Evolutionary conservation across 1,140 invertebrate genomes (phyloP).

Genomic region (Eupristina koningsbergeri): DNA sequence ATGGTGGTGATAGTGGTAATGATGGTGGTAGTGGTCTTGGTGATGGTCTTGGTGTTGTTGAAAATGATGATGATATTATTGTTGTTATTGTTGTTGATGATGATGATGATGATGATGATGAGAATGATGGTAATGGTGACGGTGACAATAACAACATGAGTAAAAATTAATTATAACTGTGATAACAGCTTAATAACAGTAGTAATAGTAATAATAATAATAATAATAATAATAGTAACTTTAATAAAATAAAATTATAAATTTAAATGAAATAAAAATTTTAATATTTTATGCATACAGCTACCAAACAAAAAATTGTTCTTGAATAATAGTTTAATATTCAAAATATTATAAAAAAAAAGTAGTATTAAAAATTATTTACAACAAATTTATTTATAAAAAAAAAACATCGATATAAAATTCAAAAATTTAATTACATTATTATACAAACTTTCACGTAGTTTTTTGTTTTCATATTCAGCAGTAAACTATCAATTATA

Average conservation of each 20-base stretch:
- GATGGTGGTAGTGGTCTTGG: too few relatives aligned
- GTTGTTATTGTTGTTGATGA: too few relatives aligned
- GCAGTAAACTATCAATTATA: neutral
- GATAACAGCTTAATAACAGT: too few relatives aligned
- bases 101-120: too few relatives aligned
- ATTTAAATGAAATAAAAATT: conserved; percentile 25
- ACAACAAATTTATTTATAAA: too few relatives aligned
- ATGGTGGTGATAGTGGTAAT: too few relatives aligned
- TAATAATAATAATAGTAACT: neutral
- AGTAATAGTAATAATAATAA: neutral
- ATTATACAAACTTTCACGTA: conserved; percentile 6
- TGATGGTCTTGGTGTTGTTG: too few relatives aligned
- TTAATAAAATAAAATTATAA: conserved; percentile 22
- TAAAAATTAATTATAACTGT: too few relatives aligned
- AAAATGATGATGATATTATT: too few relatives aligned
- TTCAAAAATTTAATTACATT: conserved; percentile 19
- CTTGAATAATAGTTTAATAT: conserved; percentile 21
- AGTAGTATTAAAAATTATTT: too few relatives aligned
- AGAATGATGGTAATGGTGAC: neutral
- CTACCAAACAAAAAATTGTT: neutral
- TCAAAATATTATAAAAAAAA: too few relatives aligned
- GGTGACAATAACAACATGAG: neutral
- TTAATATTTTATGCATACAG: neutral
- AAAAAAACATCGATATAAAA: too few relatives aligned
- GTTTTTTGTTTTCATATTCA: conserved; percentile 1